Evolutionary conservation across 2,888 invertebrate genomes (phyloP).

Genomic region (Xanthia icteritia): DNA sequence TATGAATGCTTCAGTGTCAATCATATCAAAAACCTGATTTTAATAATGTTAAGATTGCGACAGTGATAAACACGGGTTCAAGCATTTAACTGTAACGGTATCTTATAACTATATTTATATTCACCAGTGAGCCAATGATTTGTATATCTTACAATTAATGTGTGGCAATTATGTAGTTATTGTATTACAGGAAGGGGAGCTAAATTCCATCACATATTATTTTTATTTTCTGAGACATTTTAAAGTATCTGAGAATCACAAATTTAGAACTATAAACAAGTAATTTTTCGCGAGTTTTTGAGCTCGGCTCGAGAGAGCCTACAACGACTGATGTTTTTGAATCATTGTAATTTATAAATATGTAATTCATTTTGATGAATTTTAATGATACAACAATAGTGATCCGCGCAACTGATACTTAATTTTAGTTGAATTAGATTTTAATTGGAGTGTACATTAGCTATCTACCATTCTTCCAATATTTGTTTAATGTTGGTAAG

Average conservation of each 20-base stretch:
- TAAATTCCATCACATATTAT: slow-evolving; percentile 46
- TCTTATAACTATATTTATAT: slow-evolving; percentile 28
- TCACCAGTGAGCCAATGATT: slow-evolving; percentile 31
- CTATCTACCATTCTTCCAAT: slow-evolving; percentile 60
- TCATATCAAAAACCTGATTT: slow-evolving; percentile 55
- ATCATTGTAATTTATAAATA: slow-evolving; percentile 38
- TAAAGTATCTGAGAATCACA: slow-evolving; percentile 50
- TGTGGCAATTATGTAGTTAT: slow-evolving; percentile 8
- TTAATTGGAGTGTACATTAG: slow-evolving; percentile 52
- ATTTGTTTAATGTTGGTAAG: slow-evolving; percentile 63
- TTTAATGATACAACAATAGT: slow-evolving; percentile 19
- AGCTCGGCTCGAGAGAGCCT: slow-evolving; percentile 10
- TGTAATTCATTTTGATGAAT: slow-evolving; percentile 17
- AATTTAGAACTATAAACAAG: slow-evolving; percentile 20
- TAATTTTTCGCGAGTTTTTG: slow-evolving; percentile 24
- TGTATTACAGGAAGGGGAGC: slow-evolving; percentile 2
- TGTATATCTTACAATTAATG: not conserved
- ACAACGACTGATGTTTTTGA: slow-evolving; percentile 60
- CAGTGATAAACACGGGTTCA: slow-evolving; percentile 29
- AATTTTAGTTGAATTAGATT: slow-evolving; percentile 46
- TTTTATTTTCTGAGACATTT: slow-evolving; percentile 55
- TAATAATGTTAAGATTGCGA: slow-evolving; percentile 18
- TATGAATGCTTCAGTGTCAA: slow-evolving; percentile 46
- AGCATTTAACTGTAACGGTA: slow-evolving; percentile 46
- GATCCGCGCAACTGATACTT: slow-evolving; percentile 50